Evolutionary conservation across 2,797 vertebrate species (phyloP).

Genomic region (Sebastes steindachneri): DNA sequence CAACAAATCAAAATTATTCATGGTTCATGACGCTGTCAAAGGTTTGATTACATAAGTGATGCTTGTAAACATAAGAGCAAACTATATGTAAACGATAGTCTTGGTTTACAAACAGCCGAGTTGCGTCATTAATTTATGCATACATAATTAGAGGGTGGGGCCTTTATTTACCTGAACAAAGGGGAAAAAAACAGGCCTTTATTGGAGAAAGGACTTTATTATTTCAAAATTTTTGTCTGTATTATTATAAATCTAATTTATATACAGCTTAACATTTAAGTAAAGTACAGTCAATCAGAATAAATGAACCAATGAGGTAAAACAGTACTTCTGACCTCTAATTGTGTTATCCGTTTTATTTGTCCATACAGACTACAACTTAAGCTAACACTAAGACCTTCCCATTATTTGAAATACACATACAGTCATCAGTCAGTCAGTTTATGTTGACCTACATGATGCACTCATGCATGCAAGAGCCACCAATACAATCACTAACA

Average conservation of each 20-base stretch:
- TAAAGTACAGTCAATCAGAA: too few species aligned
- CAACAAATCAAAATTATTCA: background rate
- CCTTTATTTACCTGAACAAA: background rate
- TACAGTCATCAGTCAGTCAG: background rate
- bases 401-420: background rate
- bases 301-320: too few species aligned
- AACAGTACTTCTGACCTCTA: too few species aligned
- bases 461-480: background rate
- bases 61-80: constrained; percentile 33
- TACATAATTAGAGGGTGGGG: background rate
- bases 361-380: background rate
- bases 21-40: background rate
- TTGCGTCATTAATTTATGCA: background rate
- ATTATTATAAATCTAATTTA: background rate
- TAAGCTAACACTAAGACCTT: background rate
- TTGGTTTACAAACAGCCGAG: constrained; percentile 14
- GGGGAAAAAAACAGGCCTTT: background rate
- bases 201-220: background rate
- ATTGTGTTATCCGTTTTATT: background rate
- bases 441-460: background rate
- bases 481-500: background rate
- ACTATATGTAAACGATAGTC: background rate
- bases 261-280: too few species aligned
- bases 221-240: background rate
- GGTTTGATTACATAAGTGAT: background rate